Percentiles rank a stretch among this genome's conserved stretches.
These are phyloP conservation scores for Anguilla pacifica DNA, from an alignment of 2,797 vertebrate species.

Conservation along the genomic window DNA sequence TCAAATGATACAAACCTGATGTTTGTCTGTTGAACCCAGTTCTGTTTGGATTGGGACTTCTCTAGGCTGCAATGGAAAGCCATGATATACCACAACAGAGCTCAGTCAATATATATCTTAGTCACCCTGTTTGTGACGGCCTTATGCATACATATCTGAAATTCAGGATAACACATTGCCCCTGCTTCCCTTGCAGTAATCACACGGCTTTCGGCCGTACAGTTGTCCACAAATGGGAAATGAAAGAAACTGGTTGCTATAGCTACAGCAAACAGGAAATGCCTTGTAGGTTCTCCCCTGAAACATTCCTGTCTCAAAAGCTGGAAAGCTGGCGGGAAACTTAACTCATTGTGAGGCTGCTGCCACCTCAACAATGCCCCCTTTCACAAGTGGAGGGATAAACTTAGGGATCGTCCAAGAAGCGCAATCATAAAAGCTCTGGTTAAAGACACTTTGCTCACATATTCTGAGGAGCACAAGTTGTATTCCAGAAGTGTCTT, in stretches of 20 bases:
- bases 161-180: neutral
- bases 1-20: neutral
- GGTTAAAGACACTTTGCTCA: constrained; percentile 64
- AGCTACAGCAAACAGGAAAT: constrained; percentile 73
- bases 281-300: constrained; percentile 61
- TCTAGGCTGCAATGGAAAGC: neutral
- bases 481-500: neutral
- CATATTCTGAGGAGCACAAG: constrained; percentile 35
- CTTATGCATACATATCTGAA: neutral
- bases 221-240: constrained; percentile 40
- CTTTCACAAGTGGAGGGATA: constrained; percentile 33
- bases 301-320: constrained; percentile 52
- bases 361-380: constrained; percentile 47
- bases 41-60: neutral
- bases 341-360: constrained; percentile 41
- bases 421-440: constrained; percentile 44
- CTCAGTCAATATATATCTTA: neutral
- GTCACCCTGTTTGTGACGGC: neutral
- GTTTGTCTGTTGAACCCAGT: neutral
- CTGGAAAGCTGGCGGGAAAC: constrained; percentile 20
- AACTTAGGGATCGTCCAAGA: constrained; percentile 38
- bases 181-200: neutral
- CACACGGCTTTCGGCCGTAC: neutral
- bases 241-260: constrained; percentile 67
- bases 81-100: neutral